Evolutionary conservation across 2,797 vertebrate species (phyloP).

Genomic region (Sciaenops ocellatus): DNA sequence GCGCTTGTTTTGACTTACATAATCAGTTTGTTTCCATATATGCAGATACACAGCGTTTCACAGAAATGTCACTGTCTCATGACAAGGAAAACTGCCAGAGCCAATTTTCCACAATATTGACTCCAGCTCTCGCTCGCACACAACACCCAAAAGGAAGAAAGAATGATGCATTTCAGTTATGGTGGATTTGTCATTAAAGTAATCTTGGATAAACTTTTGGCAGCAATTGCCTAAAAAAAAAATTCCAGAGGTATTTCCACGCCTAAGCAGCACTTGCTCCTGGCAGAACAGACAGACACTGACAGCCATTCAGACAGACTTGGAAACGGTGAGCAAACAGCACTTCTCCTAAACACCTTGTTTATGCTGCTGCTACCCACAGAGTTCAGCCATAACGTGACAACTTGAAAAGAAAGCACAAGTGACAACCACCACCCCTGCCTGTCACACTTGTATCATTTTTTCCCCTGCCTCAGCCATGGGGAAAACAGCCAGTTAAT

Average conservation of each 20-base stretch:
- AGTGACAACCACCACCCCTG: slow-evolving; percentile 79
- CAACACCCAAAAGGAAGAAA: slow-evolving; percentile 22
- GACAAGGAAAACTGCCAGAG: slow-evolving; percentile 34
- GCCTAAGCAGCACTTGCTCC: slow-evolving; percentile 61
- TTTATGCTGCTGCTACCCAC: slow-evolving; percentile 78
- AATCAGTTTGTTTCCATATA: slow-evolving; percentile 33
- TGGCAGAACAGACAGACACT: slow-evolving; percentile 68
- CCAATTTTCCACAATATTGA: slow-evolving; percentile 50
- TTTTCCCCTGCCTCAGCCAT: slow-evolving; percentile 60
- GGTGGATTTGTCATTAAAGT: slow-evolving; percentile 51
- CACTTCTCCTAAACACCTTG: slow-evolving; percentile 79
- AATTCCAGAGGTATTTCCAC: slow-evolving; percentile 67
- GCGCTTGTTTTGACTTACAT: slow-evolving; percentile 32
- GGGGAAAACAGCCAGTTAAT: slow-evolving; percentile 67
- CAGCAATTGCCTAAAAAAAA: slow-evolving; percentile 37
- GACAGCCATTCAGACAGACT: slow-evolving; percentile 71
- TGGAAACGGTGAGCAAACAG: slow-evolving; percentile 82
- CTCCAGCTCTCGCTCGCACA: slow-evolving; percentile 14
- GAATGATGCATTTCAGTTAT: slow-evolving; percentile 28
- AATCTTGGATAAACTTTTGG: slow-evolving; percentile 65
- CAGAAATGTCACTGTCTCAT: slow-evolving; percentile 40
- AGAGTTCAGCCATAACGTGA: slow-evolving; percentile 79
- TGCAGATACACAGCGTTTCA: slow-evolving; percentile 22
- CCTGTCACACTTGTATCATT: slow-evolving; percentile 73
- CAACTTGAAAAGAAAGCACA: slow-evolving; percentile 80